These are phyloP conservation scores for Pogonognathellus flavescens DNA, from an alignment of 1,140 invertebrate genomes.

Conservation along the genomic window DNA sequence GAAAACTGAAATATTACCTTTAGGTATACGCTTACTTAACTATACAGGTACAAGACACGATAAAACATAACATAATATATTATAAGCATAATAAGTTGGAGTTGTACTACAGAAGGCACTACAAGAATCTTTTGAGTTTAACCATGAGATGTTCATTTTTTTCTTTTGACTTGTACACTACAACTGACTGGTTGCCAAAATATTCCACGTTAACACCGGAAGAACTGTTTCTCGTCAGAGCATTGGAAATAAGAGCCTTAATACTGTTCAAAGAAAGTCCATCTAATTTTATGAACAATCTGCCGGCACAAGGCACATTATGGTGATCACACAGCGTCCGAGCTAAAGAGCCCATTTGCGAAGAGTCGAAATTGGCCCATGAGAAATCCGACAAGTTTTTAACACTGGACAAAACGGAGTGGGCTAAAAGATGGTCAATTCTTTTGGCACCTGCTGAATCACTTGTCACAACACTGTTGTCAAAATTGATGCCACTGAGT, in stretches of 20 bases:
- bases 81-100: no score
- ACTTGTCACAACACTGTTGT: conserved; percentile 56
- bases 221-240: conserved; percentile 34
- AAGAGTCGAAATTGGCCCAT: conserved; percentile 63
- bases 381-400: conserved; percentile 64
- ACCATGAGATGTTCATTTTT: conserved; percentile 59
- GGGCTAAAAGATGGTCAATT: conserved; percentile 58
- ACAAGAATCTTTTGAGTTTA: conserved; percentile 60
- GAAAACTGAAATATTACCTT: no score
- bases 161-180: conserved; percentile 54
- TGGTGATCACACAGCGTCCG: conserved; percentile 57
- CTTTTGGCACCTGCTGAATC: conserved; percentile 29
- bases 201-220: conserved; percentile 62
- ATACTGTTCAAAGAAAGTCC: conserved; percentile 56
- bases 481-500: conserved; percentile 59
- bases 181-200: conserved; percentile 60
- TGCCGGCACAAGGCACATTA: conserved; percentile 25
- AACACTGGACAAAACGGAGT: conserved; percentile 56
- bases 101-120: background rate
- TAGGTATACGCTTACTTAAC: no score
- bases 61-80: no score
- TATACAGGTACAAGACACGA: no score
- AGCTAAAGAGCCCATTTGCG: conserved; percentile 58
- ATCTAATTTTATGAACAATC: conserved; percentile 60
- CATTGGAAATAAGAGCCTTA: conserved; percentile 57